Conservation (phyloP, 2,888 invertebrate genomes). For the Anodontia alba region DNA sequence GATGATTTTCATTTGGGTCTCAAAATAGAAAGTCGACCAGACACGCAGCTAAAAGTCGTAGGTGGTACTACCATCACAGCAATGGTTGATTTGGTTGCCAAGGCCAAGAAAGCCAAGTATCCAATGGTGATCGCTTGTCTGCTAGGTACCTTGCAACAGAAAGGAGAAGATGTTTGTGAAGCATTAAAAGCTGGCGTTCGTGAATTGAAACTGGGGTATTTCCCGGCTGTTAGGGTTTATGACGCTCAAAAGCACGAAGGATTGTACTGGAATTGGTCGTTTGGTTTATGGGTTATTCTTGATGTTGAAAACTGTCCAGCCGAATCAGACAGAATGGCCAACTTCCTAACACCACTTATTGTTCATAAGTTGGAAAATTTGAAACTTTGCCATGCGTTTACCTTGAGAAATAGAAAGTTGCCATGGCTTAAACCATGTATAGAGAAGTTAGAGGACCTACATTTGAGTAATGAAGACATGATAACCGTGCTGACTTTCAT, state of each 20-base stretch:
- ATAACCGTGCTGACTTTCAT: slow-evolving; percentile 9
- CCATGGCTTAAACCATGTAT: slow-evolving; percentile 7
- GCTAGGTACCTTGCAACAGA: neutral
- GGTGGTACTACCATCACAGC: neutral
- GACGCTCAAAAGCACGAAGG: slow-evolving; percentile 16
- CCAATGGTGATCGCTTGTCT: slow-evolving; percentile 15
- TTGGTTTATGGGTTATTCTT: slow-evolving; percentile 13
- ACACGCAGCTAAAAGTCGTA: neutral
- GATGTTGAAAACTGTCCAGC: slow-evolving; percentile 14
- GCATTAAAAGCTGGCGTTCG: slow-evolving; percentile 3
- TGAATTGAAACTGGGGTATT: slow-evolving; percentile 7
- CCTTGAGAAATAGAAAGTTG: neutral
- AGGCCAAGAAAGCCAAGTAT: slow-evolving; percentile 1
- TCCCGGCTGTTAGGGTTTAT: slow-evolving; percentile 7
- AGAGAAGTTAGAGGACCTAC: slow-evolving; percentile 1
- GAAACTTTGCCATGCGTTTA: slow-evolving; percentile 8
- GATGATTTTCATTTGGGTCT: slow-evolving; percentile 5
- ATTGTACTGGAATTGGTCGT: slow-evolving; percentile 15
- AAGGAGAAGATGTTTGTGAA: neutral
- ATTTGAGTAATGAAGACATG: slow-evolving; percentile 2
- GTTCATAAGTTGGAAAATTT: neutral
- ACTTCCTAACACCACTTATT: slow-evolving; percentile 7
- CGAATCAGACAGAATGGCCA: neutral
- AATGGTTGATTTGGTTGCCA: neutral
- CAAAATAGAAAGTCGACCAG: neutral